Percentiles rank a stretch among this genome's conserved stretches.
phyloP scores from a whole-genome alignment of 64 coral and sea anemone genomes.

The Cladopsammia gracilis region DNA sequence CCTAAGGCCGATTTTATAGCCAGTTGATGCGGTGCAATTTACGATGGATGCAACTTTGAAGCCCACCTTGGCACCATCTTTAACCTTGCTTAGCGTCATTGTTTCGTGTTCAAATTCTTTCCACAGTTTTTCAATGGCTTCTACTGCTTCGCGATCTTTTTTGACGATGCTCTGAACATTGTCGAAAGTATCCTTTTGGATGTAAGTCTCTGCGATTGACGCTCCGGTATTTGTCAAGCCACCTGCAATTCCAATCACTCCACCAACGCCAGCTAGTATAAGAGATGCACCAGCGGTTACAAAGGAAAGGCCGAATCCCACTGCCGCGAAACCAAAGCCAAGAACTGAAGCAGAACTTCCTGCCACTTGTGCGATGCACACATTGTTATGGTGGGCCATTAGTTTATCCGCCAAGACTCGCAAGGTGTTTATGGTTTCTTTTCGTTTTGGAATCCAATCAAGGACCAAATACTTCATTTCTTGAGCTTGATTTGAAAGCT shows the following conservation, averaged over 20 bases:
- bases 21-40: not conserved
- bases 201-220: not conserved
- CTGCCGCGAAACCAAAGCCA: not conserved
- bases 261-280: slow-evolving; percentile 27
- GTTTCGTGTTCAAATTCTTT: not conserved
- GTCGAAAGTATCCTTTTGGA: slow-evolving; percentile 3
- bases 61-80: not conserved
- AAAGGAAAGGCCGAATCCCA: slow-evolving; percentile 57
- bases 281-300: slow-evolving; percentile 59
- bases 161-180: slow-evolving; percentile 17
- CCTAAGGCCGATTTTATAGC: not conserved
- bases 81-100: not conserved
- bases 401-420: not conserved
- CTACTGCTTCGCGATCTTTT: not conserved
- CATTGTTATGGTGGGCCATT: too few relatives aligned
- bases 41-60: not conserved
- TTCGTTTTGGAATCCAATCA: not conserved
- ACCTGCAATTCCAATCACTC: slow-evolving; percentile 8
- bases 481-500: not conserved
- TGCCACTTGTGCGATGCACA: not conserved
- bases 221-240: slow-evolving; percentile 25
- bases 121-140: not conserved
- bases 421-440: not conserved
- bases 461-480: not conserved
- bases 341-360: slow-evolving; percentile 12